phyloP scores from a whole-genome alignment of 2,888 invertebrate species.

The Drosophila borealis region DNA sequence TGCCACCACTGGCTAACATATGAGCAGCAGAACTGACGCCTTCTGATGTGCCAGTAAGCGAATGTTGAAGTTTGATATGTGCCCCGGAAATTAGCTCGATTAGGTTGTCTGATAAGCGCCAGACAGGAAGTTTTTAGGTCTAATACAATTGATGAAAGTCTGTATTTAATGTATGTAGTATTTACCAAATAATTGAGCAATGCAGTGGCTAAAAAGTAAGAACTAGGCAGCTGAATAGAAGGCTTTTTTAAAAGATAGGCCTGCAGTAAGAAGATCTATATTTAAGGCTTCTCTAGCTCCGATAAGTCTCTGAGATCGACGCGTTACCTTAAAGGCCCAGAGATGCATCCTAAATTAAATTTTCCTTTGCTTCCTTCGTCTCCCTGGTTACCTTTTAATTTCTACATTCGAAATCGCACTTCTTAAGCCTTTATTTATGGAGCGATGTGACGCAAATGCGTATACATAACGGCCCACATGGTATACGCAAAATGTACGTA shows the following conservation, averaged over 20 bases:
- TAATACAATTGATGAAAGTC: constrained; percentile 3
- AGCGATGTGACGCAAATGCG: constrained; percentile 15
- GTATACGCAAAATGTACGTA: constrained; percentile 31
- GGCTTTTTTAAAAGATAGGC: too few species aligned
- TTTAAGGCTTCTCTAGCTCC: too few species aligned
- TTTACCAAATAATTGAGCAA: not conserved
- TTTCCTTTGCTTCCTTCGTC: not conserved
- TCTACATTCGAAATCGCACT: not conserved
- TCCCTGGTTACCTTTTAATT: not conserved
- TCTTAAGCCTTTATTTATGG: constrained; percentile 18
- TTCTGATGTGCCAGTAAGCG: not conserved
- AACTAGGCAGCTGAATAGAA: too few species aligned
- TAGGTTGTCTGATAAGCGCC: constrained; percentile 40
- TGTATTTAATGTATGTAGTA: not conserved
- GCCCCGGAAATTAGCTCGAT: constrained; percentile 52
- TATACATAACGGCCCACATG: constrained; percentile 23
- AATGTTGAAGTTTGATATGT: constrained; percentile 14
- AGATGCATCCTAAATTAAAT: too few species aligned
- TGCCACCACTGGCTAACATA: constrained; percentile 14
- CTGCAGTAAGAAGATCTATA: too few species aligned
- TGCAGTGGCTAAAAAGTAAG: not conserved
- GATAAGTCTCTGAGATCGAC: too few species aligned
- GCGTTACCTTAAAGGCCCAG: too few species aligned
- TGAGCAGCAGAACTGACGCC: constrained; percentile 6
- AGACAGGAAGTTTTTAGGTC: constrained; percentile 21